Evolutionary conservation across 2,113 vertebrate genomes (phyloP).

Genomic region (human): DNA sequence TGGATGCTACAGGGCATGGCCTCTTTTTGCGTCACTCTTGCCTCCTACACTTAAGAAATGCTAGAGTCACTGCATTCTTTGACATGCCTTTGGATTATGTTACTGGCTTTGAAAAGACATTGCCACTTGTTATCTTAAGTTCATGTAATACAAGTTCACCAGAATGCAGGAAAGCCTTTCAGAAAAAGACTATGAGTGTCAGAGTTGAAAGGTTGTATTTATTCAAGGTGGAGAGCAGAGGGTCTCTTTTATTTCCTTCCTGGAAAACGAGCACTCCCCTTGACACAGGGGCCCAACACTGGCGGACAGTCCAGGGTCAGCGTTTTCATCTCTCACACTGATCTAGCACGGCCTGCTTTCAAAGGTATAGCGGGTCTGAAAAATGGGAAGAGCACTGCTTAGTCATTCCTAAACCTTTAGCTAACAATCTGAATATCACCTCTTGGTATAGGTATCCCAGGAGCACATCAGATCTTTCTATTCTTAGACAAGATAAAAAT

Average conservation of each 20-base stretch:
- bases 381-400: not conserved
- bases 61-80: not conserved
- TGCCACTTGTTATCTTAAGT: not conserved
- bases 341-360: not conserved
- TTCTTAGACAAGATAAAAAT: constrained; percentile 18
- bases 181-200: not conserved
- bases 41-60: not conserved
- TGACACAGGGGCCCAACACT: not conserved
- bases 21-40: not conserved
- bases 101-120: not conserved
- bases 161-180: not conserved
- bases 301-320: not conserved
- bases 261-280: not conserved
- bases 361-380: not conserved
- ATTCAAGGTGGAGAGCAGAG: not conserved
- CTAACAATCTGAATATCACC: not conserved
- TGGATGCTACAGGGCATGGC: not conserved
- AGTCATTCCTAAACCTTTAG: not conserved
- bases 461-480: not conserved
- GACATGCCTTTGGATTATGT: not conserved
- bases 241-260: not conserved
- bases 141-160: not conserved
- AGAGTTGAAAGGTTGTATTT: not conserved
- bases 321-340: not conserved
- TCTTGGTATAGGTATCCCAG: not conserved